A percentile compares a stretch with the other conserved stretches of the same genome.
phyloP scores from a whole-genome alignment of 2,113 vertebrate species.

The Columba janthina region DNA sequence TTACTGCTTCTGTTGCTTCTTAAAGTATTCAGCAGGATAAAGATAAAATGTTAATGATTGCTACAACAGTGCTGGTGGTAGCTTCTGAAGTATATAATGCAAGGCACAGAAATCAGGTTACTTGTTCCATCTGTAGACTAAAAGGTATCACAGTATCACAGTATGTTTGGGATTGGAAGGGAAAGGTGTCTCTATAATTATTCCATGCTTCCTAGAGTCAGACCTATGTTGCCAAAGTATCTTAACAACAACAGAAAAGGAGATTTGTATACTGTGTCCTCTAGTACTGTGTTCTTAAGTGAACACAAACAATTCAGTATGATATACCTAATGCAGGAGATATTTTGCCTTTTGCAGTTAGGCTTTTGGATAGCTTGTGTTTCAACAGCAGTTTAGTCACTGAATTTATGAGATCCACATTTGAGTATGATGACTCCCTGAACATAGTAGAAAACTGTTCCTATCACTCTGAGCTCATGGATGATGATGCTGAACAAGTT shows the following conservation, averaged over 20 bases:
- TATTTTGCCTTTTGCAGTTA: background rate
- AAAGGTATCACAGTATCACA: background rate
- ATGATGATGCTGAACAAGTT: background rate
- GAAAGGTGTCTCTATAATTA: background rate
- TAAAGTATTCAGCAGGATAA: background rate
- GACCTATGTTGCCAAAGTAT: background rate
- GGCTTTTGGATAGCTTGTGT: background rate
- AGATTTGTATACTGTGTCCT: background rate
- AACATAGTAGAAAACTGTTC: background rate
- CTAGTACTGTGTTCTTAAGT: background rate
- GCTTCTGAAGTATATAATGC: background rate
- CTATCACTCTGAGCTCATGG: background rate
- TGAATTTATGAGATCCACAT: background rate
- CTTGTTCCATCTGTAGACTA: background rate
- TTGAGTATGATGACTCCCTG: background rate
- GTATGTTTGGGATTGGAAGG: too few species aligned
- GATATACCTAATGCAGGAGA: background rate
- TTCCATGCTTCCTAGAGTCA: background rate
- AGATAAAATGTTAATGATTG: background rate
- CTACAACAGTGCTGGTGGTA: background rate
- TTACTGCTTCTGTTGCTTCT: background rate
- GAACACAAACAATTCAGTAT: background rate
- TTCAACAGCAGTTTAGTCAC: background rate
- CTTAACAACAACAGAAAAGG: background rate
- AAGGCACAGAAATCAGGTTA: background rate